Evolutionary conservation across 2,888 invertebrate species (phyloP), one percentile per base, ranked within the genome.

Genomic region (Diadegma fenestrale): DNA sequence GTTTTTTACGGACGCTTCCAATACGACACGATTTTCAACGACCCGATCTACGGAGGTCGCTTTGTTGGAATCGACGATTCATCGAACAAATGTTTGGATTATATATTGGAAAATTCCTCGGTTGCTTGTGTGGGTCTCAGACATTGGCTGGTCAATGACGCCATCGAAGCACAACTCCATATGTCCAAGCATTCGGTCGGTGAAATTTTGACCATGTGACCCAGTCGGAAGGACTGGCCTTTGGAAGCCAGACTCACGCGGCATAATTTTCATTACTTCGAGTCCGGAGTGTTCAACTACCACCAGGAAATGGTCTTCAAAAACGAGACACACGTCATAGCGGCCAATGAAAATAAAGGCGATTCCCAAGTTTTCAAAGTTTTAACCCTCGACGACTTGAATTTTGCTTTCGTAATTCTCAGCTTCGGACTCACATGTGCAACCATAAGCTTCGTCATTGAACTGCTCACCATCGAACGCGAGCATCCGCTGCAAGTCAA

Each of bases 151-250:
- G 19, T 64, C 33, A 0, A 8, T 37, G 64, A 64, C 5, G 58
- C 58, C 58, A 58, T 58, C 58, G 5, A 58, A 58, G 58, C 58
- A 10, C 58, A 58, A 26, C 66, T 66, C 19, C 66, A 66, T 22
- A n/a, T 66, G 37, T 66, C 66, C 22, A 66, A 66, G 14, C 2
- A 66, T 66, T 22, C 41, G 3, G 22, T 66, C n/a, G 63, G 33
- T 14, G 58, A 58, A 58, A 58, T 58, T 43, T 8, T 37, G 22
- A 22, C 43, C 17, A 66, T 66, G 37, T 58, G 58, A 58, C 58
- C 58, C 8, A 58, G 58, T 26, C 41, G 66, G 10, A 19, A 66
- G 6, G 43, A 66, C 19, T 66, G 66, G 66, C 66, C 66, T 22
- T 19, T 66, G 14, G 66, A 66, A 66, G 12, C 12, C 12, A 66